phyloP scores from a whole-genome alignment of 2,113 vertebrate species.

The Glaucomys volans region DNA sequence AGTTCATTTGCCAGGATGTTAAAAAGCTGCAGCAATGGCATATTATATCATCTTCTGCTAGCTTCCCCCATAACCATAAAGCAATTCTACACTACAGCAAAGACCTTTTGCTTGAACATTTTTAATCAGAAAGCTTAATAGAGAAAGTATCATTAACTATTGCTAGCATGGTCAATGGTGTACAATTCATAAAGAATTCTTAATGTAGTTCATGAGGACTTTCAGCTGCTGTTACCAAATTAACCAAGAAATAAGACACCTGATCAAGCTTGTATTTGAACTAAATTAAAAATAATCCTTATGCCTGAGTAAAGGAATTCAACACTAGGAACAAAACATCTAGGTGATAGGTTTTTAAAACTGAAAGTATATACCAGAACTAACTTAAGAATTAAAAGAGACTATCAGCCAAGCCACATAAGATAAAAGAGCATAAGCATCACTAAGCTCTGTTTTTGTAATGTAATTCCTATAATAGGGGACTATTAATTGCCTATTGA shows the following conservation, averaged over 20 bases:
- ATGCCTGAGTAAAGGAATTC: background rate
- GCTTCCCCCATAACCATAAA: background rate
- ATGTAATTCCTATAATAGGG: background rate
- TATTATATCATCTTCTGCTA: background rate
- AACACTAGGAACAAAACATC: background rate
- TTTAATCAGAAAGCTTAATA: conserved; percentile 45
- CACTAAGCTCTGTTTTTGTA: conserved; percentile 15
- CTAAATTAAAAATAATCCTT: conserved; percentile 44
- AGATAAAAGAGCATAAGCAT: conserved; percentile 14
- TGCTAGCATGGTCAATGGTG: accelerated
- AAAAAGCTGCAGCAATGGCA: background rate
- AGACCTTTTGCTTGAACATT: background rate
- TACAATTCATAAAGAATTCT: background rate
- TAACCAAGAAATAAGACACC: conserved; percentile 45
- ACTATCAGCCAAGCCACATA: background rate
- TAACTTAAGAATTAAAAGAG: conserved; percentile 44
- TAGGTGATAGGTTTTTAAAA: background rate
- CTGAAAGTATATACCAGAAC: background rate
- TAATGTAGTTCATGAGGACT: conserved; percentile 25
- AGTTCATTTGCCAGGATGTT: background rate
- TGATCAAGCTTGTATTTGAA: conserved; percentile 8
- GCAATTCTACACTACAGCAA: background rate
- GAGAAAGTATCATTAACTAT: conserved; percentile 13
- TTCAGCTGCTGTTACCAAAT: conserved; percentile 40
- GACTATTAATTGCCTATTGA: background rate